Percentiles rank a stretch among this genome's conserved stretches.
Evolutionary conservation across 1,140 invertebrate genomes (phyloP).

Genomic region (Anthonomus grandis): DNA sequence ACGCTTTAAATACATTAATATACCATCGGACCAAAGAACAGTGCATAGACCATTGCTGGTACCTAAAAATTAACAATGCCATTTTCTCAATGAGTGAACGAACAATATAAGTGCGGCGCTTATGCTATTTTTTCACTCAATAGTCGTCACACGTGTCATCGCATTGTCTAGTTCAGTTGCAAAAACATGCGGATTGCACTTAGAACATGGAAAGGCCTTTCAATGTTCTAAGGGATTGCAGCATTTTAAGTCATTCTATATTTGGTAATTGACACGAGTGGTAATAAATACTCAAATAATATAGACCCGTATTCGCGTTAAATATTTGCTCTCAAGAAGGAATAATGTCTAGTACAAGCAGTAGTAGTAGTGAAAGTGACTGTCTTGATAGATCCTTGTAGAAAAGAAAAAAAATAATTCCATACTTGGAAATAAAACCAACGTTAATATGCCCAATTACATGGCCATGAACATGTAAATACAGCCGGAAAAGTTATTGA

Average conservation of each 20-base stretch:
- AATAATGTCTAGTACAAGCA: too few relatives aligned
- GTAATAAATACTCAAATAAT: background rate
- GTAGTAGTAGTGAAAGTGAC: too few relatives aligned
- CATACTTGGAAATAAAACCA: background rate
- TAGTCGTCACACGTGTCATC: background rate
- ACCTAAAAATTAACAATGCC: background rate
- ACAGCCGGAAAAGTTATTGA: too few relatives aligned
- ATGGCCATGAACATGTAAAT: background rate
- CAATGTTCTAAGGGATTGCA: background rate
- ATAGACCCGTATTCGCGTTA: background rate
- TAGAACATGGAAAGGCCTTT: too few relatives aligned
- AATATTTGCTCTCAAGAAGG: background rate
- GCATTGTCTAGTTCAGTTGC: too few relatives aligned
- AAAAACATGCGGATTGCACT: too few relatives aligned
- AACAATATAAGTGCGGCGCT: background rate
- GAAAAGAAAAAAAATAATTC: background rate
- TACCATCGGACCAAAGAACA: conserved; percentile 2
- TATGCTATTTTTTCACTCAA: background rate
- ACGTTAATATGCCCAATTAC: background rate
- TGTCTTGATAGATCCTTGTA: too few relatives aligned
- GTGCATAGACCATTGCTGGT: background rate
- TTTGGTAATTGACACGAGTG: background rate
- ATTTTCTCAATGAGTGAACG: background rate
- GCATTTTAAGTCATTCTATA: background rate
- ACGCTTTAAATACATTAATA: background rate